Conservation (phyloP, 2,113 vertebrate species). For the Scomber colias region DNA sequence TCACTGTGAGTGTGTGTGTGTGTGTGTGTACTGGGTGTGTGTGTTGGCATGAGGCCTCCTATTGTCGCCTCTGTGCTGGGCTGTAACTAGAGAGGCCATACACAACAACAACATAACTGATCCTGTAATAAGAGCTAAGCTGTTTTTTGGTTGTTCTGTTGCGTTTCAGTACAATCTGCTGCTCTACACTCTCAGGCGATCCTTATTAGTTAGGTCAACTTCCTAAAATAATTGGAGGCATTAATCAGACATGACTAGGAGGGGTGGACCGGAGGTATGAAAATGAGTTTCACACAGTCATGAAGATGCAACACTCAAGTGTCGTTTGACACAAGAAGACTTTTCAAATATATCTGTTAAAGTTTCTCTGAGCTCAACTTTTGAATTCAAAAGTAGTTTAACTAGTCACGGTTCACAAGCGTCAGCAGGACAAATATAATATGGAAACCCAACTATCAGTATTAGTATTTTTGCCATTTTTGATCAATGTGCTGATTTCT, state of each 20-base stretch:
- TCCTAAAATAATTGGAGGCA: background rate
- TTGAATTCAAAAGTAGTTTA: too few relatives aligned
- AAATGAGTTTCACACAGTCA: background rate
- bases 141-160: slow-evolving; percentile 19
- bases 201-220: background rate
- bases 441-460: too few relatives aligned
- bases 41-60: slow-evolving; percentile 43
- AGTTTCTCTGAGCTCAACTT: too few relatives aligned
- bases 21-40: slow-evolving; percentile 9
- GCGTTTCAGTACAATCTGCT: slow-evolving; percentile 31
- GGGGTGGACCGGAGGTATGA: background rate
- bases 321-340: too few relatives aligned
- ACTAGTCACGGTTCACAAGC: too few relatives aligned
- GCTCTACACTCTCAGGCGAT: background rate
- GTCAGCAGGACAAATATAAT: too few relatives aligned
- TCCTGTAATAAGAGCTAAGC: slow-evolving; percentile 48
- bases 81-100: slow-evolving; percentile 46
- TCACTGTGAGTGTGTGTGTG: background rate
- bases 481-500: too few relatives aligned
- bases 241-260: background rate
- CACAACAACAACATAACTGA: slow-evolving; percentile 26
- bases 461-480: too few relatives aligned
- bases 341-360: too few relatives aligned
- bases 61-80: slow-evolving; percentile 41
- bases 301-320: slow-evolving; percentile 12